phyloP scores from a whole-genome alignment of 2,888 invertebrate genomes.

The Dascillus cervinus region DNA sequence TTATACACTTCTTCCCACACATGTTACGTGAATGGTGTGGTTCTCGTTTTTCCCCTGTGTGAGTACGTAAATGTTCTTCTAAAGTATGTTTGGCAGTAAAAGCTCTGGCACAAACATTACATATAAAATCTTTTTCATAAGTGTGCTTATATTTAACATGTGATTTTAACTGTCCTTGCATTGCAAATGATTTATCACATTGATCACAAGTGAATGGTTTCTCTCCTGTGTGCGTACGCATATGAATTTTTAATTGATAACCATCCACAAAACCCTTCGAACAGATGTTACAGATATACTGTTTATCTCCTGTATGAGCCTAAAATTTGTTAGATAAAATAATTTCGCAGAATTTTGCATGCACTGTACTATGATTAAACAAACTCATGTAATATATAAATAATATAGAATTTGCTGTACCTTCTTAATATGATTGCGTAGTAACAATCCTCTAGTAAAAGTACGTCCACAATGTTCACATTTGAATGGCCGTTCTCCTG shows the following conservation, averaged over 20 bases:
- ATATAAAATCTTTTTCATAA: no score
- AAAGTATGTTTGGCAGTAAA: slow-evolving; percentile 17
- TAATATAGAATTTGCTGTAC: no score
- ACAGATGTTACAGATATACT: slow-evolving; percentile 11
- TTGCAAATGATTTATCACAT: slow-evolving; percentile 15
- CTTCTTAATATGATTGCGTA: slow-evolving; percentile 20
- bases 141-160: slow-evolving; percentile 17
- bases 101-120: slow-evolving; percentile 14
- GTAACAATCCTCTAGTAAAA: slow-evolving; percentile 22
- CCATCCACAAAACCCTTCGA: slow-evolving; percentile 11
- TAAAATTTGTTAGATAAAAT: no score
- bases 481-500: slow-evolving; percentile 46
- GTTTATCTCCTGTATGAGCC: slow-evolving; percentile 14
- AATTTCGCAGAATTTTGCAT: no score
- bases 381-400: no score
- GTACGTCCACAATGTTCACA: slow-evolving; percentile 34
- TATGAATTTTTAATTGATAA: no score
- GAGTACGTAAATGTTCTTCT: slow-evolving; percentile 16
- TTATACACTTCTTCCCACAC: slow-evolving; percentile 15
- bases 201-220: slow-evolving; percentile 14
- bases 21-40: slow-evolving; percentile 12
- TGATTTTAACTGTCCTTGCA: slow-evolving; percentile 16
- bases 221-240: slow-evolving; percentile 15
- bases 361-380: no score
- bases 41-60: slow-evolving; percentile 16